A percentile compares a stretch with the other conserved stretches of the same genome.
These are phyloP conservation scores for Orchestia grillus DNA, from an alignment of 1,140 invertebrate genomes.

Conservation along the genomic window DNA sequence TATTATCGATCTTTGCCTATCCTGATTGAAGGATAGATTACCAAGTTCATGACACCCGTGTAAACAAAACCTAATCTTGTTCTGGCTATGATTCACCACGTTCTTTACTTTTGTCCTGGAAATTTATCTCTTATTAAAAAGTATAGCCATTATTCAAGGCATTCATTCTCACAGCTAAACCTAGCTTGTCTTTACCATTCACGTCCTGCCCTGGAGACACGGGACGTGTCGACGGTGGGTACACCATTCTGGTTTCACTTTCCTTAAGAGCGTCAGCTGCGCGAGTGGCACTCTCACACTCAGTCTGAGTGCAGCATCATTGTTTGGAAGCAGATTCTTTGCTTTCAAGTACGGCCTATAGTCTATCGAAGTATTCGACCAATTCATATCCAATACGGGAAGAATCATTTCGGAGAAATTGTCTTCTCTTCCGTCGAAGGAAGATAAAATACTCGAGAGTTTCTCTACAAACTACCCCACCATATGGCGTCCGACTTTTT, in stretches of 20 bases:
- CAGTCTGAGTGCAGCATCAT: not conserved
- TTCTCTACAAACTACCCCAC: not conserved
- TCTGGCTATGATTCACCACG: too few species aligned
- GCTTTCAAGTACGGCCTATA: too few species aligned
- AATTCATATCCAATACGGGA: too few species aligned
- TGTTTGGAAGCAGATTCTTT: not conserved
- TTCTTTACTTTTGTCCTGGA: too few species aligned
- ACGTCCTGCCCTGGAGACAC: not conserved
- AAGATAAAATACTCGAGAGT: not conserved
- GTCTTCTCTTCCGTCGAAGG: not conserved
- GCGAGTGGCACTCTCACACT: not conserved
- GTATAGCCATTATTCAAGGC: too few species aligned
- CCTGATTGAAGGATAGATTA: too few species aligned
- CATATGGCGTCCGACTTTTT: not conserved
- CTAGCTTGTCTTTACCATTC: not conserved
- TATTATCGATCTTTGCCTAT: too few species aligned
- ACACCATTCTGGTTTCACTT: constrained; percentile 10
- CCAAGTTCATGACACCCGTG: too few species aligned
- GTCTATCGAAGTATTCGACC: too few species aligned
- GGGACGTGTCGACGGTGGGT: not conserved
- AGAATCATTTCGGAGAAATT: not conserved
- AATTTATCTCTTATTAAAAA: too few species aligned
- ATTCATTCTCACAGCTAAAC: too few species aligned
- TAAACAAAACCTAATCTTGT: too few species aligned
- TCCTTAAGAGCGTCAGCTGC: not conserved